These are phyloP conservation scores for Clarias magur DNA, from an alignment of 2,113 vertebrate species.

Conservation along the genomic window DNA sequence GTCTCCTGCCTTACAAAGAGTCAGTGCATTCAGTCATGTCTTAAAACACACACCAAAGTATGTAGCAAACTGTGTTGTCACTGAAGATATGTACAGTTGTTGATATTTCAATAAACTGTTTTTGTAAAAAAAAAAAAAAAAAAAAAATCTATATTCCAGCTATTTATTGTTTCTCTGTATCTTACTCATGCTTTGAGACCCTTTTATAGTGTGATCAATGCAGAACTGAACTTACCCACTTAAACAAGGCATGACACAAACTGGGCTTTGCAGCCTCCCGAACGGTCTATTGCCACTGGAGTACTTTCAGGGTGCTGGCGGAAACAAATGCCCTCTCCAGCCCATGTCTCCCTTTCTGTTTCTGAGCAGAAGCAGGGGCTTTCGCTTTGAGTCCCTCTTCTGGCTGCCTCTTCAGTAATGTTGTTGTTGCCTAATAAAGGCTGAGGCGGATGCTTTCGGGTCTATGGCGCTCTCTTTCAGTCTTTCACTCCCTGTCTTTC, in stretches of 20 bases:
- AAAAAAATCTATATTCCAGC: slow-evolving; percentile 29
- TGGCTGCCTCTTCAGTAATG: slow-evolving; percentile 70
- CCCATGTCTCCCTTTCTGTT: slow-evolving; percentile 51
- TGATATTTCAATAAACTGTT: slow-evolving; percentile 79
- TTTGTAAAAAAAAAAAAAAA: slow-evolving; percentile 68
- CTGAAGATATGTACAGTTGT: slow-evolving; percentile 76
- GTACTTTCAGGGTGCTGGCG: slow-evolving; percentile 61
- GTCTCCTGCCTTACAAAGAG: slow-evolving; percentile 43
- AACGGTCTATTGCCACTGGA: slow-evolving; percentile 70
- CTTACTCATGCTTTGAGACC: neutral
- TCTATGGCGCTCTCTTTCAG: slow-evolving; percentile 66
- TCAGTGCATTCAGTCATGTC: slow-evolving; percentile 60
- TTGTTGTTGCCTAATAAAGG: slow-evolving; percentile 75
- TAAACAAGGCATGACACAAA: slow-evolving; percentile 67
- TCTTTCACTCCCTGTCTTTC: slow-evolving; percentile 55
- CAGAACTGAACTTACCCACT: slow-evolving; percentile 52
- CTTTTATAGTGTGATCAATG: slow-evolving; percentile 8
- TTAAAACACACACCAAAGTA: slow-evolving; percentile 72
- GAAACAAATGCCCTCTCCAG: slow-evolving; percentile 65
- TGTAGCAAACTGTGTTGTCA: slow-evolving; percentile 76
- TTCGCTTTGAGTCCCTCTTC: slow-evolving; percentile 61
- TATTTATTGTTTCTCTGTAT: slow-evolving; percentile 3
- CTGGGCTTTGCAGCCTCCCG: slow-evolving; percentile 63
- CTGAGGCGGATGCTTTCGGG: slow-evolving; percentile 72
- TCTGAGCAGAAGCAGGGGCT: slow-evolving; percentile 59